Evolutionary conservation across 2,888 invertebrate species (phyloP).

Genomic region (Apodemia hepburni): DNA sequence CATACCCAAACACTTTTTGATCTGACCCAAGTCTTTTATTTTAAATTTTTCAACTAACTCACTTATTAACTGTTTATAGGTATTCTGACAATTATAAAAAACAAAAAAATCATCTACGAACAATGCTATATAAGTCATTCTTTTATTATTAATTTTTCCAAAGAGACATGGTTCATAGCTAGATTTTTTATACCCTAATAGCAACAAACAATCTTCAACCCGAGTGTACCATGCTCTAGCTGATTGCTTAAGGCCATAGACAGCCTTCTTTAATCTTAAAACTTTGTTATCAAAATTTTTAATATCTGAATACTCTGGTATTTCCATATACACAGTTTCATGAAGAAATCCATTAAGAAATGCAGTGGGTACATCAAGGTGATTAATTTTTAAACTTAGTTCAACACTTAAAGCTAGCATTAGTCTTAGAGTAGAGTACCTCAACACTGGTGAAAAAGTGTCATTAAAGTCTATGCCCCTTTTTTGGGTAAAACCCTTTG

Average conservation of each 20-base stretch:
- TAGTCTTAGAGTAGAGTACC: conserved; percentile 28
- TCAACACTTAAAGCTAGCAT: conserved; percentile 28
- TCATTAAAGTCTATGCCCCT: conserved; percentile 27
- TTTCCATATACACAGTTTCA: conserved; percentile 26
- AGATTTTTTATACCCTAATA: conserved; percentile 27
- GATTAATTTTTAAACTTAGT: conserved; percentile 23
- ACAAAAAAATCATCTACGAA: too few relatives aligned
- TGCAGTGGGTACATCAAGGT: conserved; percentile 31
- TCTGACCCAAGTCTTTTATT: too few relatives aligned
- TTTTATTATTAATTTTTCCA: conserved; percentile 7
- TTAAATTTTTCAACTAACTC: too few relatives aligned
- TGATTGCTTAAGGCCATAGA: conserved; percentile 31
- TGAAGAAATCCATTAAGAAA: conserved; percentile 27
- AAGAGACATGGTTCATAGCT: conserved; percentile 19
- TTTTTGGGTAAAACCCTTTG: conserved; percentile 28
- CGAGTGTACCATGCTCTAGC: conserved; percentile 22
- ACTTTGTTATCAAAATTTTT: conserved; percentile 21
- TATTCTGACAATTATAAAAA: too few relatives aligned
- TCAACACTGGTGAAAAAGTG: conserved; percentile 27
- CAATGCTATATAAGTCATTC: too few relatives aligned
- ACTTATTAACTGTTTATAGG: too few relatives aligned
- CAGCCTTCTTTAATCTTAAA: conserved; percentile 25
- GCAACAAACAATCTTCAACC: conserved; percentile 25
- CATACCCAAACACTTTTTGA: too few relatives aligned
- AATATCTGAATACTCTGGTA: conserved; percentile 20